These are phyloP conservation scores for Melieria omissa DNA, from an alignment of 2,888 invertebrate species.

Conservation along the genomic window DNA sequence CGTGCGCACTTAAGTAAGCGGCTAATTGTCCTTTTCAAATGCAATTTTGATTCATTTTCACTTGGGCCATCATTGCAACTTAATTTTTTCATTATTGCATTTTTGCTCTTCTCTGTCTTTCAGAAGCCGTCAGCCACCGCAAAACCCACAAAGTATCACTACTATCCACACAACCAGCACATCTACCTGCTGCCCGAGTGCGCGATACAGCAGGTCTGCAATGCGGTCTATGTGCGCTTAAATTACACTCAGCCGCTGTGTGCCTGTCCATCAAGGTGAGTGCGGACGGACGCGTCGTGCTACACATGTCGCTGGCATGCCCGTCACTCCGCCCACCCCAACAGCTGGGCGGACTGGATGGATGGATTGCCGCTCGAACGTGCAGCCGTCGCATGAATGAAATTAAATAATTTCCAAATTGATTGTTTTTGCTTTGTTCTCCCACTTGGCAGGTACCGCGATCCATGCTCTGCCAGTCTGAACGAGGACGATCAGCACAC, in stretches of 20 bases:
- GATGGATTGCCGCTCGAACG: background rate
- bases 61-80: constrained; percentile 15
- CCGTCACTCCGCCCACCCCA: too few species aligned
- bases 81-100: background rate
- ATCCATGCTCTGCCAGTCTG: constrained; percentile 90
- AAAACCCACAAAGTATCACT: constrained; percentile 92
- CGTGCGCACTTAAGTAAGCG: background rate
- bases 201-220: constrained; percentile 93
- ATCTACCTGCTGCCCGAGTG: constrained; percentile 92
- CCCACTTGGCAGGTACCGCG: constrained; percentile 72
- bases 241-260: constrained; percentile 94
- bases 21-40: constrained; percentile 1
- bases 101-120: constrained; percentile 56
- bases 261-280: constrained; percentile 83
- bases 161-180: constrained; percentile 93
- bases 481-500: constrained; percentile 93
- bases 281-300: background rate
- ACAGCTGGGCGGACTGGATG: background rate
- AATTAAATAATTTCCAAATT: constrained; percentile 42
- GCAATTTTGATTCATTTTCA: constrained; percentile 26
- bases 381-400: constrained; percentile 32
- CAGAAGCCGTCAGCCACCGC: constrained; percentile 81
- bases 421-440: constrained; percentile 41
- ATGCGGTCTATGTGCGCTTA: constrained; percentile 90
- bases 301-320: too few species aligned